phyloP scores from a whole-genome alignment of 2,888 invertebrate genomes.

The Cheilosia variabilis region DNA sequence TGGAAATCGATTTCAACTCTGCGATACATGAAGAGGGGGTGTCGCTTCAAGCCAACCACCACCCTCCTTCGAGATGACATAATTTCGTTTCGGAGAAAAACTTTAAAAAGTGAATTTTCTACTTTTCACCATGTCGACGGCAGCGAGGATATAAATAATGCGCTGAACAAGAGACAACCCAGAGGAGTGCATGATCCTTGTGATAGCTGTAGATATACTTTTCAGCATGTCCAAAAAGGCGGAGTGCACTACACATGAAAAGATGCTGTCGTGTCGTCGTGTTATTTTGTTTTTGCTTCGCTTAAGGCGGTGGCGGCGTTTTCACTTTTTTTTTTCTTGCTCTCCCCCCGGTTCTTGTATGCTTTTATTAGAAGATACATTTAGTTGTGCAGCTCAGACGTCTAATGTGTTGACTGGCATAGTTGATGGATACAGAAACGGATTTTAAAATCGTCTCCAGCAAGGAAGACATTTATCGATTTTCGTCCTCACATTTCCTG shows the following conservation, averaged over 20 bases:
- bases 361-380: neutral
- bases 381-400: slow-evolving; percentile 19
- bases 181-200: slow-evolving; percentile 40
- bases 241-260: slow-evolving; percentile 9
- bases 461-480: slow-evolving; percentile 38
- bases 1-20: slow-evolving; percentile 48
- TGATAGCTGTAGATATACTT: neutral
- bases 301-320: slow-evolving; percentile 30
- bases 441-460: slow-evolving; percentile 24
- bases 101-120: slow-evolving; percentile 34
- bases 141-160: slow-evolving; percentile 14
- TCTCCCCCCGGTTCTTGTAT: neutral
- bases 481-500: slow-evolving; percentile 15
- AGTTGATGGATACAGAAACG: slow-evolving; percentile 1
- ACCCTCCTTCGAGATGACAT: slow-evolving; percentile 35
- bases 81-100: slow-evolving; percentile 40
- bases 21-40: neutral
- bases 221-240: neutral
- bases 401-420: slow-evolving; percentile 2
- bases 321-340: slow-evolving; percentile 32
- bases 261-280: slow-evolving; percentile 27
- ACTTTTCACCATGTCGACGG: slow-evolving; percentile 6
- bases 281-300: neutral
- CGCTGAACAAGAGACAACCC: neutral
- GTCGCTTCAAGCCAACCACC: neutral